Evolutionary conservation across 2,797 vertebrate genomes (phyloP).

Genomic region (Morus bassanus): DNA sequence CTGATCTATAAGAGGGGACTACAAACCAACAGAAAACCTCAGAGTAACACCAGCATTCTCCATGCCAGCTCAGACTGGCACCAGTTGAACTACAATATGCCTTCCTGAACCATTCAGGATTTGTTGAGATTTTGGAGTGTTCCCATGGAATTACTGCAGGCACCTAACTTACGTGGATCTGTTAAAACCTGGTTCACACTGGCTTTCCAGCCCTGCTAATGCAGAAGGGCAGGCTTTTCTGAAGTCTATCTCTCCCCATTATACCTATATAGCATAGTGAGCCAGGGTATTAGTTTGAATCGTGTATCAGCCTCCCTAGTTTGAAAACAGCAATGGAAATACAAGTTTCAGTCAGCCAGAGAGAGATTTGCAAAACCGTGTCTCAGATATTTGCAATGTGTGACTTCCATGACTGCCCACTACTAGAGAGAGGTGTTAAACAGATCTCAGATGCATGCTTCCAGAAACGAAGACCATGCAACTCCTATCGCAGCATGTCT

Average conservation of each 20-base stretch:
- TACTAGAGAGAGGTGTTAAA: background rate
- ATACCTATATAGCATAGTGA: background rate
- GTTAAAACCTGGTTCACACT: background rate
- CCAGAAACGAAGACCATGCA: background rate
- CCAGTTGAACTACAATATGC: background rate
- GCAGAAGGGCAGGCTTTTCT: background rate
- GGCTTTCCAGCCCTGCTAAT: background rate
- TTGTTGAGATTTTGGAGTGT: background rate
- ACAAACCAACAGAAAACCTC: background rate
- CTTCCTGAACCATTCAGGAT: background rate
- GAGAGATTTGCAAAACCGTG: background rate
- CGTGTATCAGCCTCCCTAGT: accelerated
- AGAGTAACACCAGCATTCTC: background rate
- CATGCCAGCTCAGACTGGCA: background rate
- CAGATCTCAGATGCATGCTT: background rate
- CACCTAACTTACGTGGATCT: background rate
- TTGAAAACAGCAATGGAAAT: background rate
- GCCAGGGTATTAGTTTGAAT: background rate
- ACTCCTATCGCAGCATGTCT: background rate
- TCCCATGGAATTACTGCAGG: background rate
- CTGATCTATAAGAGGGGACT: background rate
- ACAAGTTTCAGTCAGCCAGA: background rate
- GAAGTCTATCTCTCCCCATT: background rate
- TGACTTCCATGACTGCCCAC: background rate
- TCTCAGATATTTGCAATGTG: background rate